These are phyloP conservation scores for Willisornis vidua DNA, from an alignment of 2,113 vertebrate genomes.

Conservation along the genomic window DNA sequence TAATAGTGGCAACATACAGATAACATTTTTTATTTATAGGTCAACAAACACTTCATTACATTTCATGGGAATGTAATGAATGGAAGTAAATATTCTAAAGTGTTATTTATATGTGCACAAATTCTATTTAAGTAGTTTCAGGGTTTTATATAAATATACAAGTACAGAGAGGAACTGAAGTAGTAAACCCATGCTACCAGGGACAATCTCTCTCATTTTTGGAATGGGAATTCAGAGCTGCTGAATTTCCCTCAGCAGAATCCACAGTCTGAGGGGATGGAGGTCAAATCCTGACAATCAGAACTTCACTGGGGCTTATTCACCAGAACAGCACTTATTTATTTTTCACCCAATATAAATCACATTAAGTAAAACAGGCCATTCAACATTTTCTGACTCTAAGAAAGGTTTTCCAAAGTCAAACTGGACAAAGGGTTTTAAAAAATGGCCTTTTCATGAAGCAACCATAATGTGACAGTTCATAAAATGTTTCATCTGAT, in stretches of 20 bases:
- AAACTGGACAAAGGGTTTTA: not conserved
- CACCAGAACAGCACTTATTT: not conserved
- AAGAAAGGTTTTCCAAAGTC: not conserved
- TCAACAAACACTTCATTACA: not conserved
- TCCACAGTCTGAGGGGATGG: not conserved
- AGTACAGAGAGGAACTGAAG: not conserved
- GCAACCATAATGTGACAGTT: not conserved
- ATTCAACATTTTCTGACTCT: constrained; percentile 51
- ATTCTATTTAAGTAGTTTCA: not conserved
- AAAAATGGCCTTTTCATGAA: not conserved
- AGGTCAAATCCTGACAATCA: constrained; percentile 49
- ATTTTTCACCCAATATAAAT: constrained; percentile 18
- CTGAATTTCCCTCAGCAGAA: not conserved
- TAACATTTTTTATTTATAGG: not conserved
- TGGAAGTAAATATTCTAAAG: not conserved
- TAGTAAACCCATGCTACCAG: not conserved
- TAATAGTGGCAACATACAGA: not conserved
- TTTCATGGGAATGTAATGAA: constrained; percentile 5
- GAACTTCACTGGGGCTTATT: constrained; percentile 33
- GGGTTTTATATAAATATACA: not conserved
- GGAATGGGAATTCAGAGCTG: not conserved
- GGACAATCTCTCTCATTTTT: not conserved
- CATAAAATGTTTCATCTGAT: not conserved
- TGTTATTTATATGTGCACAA: not conserved
- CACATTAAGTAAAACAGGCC: not conserved